Base-by-base conservation (phyloP, 2,888 invertebrate species). In the Agapostemon virescens region DNA sequence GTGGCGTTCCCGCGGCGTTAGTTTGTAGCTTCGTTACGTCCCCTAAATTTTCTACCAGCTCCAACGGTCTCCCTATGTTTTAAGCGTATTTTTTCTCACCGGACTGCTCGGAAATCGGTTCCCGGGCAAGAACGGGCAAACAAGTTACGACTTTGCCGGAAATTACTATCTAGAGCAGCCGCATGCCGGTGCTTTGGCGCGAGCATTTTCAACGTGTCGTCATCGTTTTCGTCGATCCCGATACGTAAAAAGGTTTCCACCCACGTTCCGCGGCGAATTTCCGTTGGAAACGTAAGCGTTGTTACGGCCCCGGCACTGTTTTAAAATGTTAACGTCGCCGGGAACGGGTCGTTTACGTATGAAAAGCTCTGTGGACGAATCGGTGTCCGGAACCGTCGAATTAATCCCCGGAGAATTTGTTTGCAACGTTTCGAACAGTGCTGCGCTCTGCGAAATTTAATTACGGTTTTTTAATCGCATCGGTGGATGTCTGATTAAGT, bases 151-250 rank as follows among this genome's bases (percentile, higher is more conserved):
- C 58, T 79, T n/a, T 11, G 20, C n/a, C 79, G 79, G 81, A 83
- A 86, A 87, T 79, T 87, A 85, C 85, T 77, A 77, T 85, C 87
- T 73, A n/a, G 58, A 33, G 38, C 33, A n/a, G n/a, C n/a, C n/a
- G n/a, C n/a, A 9, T n/a, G 69, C 6, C 6, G 64, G 23, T 26
- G 75, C n/a, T 20, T 49, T 15, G 69, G 69, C 38, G n/a, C 20
- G 58, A 40, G 58, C 58, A 70, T 79, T 77, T 79, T 79, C 67
- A 77, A 70, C 69, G 58, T 49, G 77, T 79, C 79, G 42, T 49
- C 79, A 64, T 70, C 70, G 58, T 70, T 79, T 70, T 79, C 70
- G 23, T 26, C 38, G 58, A 66, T 70, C 67, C 11, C 42, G 79
- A 79, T 70, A 79, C 77, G 70, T 61, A 71, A 69, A 77, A 49